A percentile compares a stretch with the other conserved stretches of the same genome.
These are phyloP conservation scores for Scophthalmus maximus DNA, from an alignment of 2,113 vertebrate species.

Conservation along the genomic window DNA sequence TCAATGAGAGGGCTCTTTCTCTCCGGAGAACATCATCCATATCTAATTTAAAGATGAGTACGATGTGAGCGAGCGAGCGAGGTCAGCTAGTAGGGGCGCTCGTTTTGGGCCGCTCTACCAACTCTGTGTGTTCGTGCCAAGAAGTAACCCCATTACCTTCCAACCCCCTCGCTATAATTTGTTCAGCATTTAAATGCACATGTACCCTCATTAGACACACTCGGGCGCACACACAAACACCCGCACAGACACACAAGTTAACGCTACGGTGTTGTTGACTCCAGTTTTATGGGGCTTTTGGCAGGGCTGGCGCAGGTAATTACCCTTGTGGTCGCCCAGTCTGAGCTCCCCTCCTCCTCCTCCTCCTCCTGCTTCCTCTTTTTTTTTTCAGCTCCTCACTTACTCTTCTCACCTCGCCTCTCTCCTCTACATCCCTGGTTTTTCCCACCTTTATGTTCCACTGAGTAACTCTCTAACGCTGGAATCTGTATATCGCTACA, in stretches of 20 bases:
- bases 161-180: constrained; percentile 68
- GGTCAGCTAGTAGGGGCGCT: constrained; percentile 13
- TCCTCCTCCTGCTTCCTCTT: constrained; percentile 46
- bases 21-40: constrained; percentile 40
- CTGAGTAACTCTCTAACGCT: neutral
- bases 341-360: constrained; percentile 49
- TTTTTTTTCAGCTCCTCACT: constrained; percentile 25
- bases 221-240: constrained; percentile 58
- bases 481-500: neutral
- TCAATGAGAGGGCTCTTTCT: constrained; percentile 31
- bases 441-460: neutral
- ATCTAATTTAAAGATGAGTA: constrained; percentile 46
- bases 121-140: constrained; percentile 55
- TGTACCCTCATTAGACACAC: constrained; percentile 73
- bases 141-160: constrained; percentile 47
- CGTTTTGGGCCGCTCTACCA: constrained; percentile 41
- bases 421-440: constrained; percentile 19
- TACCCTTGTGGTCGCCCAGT: constrained; percentile 80
- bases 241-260: constrained; percentile 66
- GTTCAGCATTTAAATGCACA: constrained; percentile 72
- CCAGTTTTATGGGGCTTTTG: constrained; percentile 82
- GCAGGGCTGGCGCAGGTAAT: constrained; percentile 81
- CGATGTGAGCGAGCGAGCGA: constrained; percentile 23
- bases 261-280: constrained; percentile 82
- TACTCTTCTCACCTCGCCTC: constrained; percentile 62